A percentile compares a stretch with the other conserved stretches of the same genome.
These are phyloP conservation scores for Trichopria drosophilae DNA, from an alignment of 2,888 invertebrate genomes.

Conservation along the genomic window DNA sequence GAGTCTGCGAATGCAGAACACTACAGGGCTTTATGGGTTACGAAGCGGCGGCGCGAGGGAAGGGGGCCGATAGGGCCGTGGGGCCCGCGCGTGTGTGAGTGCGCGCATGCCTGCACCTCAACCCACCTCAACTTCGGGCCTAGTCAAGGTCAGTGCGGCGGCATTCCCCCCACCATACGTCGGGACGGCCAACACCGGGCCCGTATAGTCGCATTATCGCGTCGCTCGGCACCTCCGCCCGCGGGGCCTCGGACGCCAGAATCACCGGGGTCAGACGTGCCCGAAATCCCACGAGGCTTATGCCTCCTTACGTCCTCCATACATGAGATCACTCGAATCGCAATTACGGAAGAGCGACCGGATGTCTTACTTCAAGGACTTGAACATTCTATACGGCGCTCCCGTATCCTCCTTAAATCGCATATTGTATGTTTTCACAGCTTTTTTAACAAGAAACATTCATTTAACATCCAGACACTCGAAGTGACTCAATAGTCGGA, in stretches of 20 bases:
- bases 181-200: conserved; percentile 2
- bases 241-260: conserved; percentile 21
- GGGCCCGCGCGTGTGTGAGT: conserved; percentile 38
- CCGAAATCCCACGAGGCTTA: too few species aligned
- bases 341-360: too few species aligned
- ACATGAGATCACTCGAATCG: too few species aligned
- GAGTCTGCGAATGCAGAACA: conserved; percentile 60
- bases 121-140: conserved; percentile 56
- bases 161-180: conserved; percentile 36
- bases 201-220: conserved; percentile 15
- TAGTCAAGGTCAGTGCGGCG: conserved; percentile 57
- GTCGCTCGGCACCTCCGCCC: conserved; percentile 15
- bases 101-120: conserved; percentile 48
- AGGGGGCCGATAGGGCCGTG: conserved; percentile 35
- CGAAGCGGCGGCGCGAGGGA: conserved; percentile 36
- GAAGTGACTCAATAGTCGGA: too few species aligned
- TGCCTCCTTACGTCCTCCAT: too few species aligned
- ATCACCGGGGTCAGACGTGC: too few species aligned
- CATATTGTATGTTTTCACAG: too few species aligned
- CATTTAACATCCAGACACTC: too few species aligned
- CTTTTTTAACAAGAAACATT: too few species aligned
- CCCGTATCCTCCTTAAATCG: too few species aligned
- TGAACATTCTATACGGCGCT: too few species aligned
- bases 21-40: conserved; percentile 47
- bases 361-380: too few species aligned